These are phyloP conservation scores for Lepetodrilus schrolli DNA, from an alignment of 2,888 invertebrate species.

Conservation along the genomic window DNA sequence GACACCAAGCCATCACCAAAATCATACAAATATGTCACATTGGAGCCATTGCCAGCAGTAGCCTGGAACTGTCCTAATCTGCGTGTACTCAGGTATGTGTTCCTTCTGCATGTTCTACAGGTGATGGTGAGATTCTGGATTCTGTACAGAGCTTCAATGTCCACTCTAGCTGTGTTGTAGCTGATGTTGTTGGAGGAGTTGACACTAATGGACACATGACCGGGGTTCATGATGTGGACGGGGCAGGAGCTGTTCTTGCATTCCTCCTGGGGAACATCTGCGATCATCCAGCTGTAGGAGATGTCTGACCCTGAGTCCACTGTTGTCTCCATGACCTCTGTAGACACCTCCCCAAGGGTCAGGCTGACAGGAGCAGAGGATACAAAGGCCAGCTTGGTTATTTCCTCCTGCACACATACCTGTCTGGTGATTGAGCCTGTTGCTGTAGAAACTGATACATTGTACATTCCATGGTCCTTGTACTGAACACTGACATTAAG, in stretches of 20 bases:
- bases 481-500: slow-evolving; percentile 4
- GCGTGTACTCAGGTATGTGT: background rate
- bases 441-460: background rate
- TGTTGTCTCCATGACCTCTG: slow-evolving; percentile 26
- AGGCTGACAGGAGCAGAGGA: slow-evolving; percentile 25
- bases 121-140: slow-evolving; percentile 39
- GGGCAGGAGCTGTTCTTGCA: slow-evolving; percentile 31
- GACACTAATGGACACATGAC: slow-evolving; percentile 34
- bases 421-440: background rate
- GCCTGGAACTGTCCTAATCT: background rate
- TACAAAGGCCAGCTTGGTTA: background rate
- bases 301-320: slow-evolving; percentile 37
- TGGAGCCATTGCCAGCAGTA: background rate
- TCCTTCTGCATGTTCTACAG: slow-evolving; percentile 35
- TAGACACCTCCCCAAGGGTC: background rate
- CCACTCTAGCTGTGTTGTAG: slow-evolving; percentile 29
- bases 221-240: slow-evolving; percentile 2
- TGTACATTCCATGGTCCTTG: background rate
- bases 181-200: slow-evolving; percentile 42
- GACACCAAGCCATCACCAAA: background rate
- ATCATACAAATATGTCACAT: background rate
- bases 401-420: slow-evolving; percentile 25
- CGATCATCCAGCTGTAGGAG: slow-evolving; percentile 38
- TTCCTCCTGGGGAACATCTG: background rate
- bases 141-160: slow-evolving; percentile 42